These are phyloP conservation scores for Abrostola triplasia DNA, from an alignment of 2,888 invertebrate genomes.

Conservation along the genomic window DNA sequence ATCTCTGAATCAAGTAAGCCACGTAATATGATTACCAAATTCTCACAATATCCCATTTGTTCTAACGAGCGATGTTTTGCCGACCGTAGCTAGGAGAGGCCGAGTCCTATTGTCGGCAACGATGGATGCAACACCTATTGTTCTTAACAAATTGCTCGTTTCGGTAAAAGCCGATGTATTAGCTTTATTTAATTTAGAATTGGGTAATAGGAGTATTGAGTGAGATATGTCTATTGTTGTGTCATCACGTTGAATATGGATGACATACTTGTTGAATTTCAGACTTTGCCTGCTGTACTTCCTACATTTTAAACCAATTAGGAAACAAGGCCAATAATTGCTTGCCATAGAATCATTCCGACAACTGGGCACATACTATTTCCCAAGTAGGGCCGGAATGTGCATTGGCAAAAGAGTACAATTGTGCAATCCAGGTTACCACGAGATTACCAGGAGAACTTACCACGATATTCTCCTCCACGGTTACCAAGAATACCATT, in stretches of 20 bases:
- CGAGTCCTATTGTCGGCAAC: constrained; percentile 30
- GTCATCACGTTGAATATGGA: background rate
- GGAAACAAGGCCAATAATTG: too few relatives aligned
- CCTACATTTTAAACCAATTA: too few relatives aligned
- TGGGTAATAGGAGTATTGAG: constrained; percentile 30
- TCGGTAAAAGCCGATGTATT: constrained; percentile 26
- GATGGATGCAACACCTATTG: constrained; percentile 45
- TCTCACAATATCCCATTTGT: constrained; percentile 37
- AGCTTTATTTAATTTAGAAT: constrained; percentile 39
- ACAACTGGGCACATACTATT: too few relatives aligned
- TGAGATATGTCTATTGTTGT: constrained; percentile 3
- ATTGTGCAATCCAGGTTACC: too few relatives aligned
- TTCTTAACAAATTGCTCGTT: constrained; percentile 56
- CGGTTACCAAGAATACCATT: too few relatives aligned
- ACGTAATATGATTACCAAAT: constrained; percentile 19
- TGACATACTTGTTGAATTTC: background rate
- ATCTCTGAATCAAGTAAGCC: constrained; percentile 2
- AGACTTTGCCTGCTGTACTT: too few relatives aligned
- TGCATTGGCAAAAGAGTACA: too few relatives aligned
- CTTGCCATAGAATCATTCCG: too few relatives aligned
- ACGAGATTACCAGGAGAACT: too few relatives aligned
- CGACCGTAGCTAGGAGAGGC: constrained; percentile 16
- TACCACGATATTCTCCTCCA: too few relatives aligned
- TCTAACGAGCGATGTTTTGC: constrained; percentile 24
- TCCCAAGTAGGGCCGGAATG: too few relatives aligned